These are phyloP conservation scores for Gobiocypris rarus DNA, from an alignment of 2,113 vertebrate species.

Conservation along the genomic window DNA sequence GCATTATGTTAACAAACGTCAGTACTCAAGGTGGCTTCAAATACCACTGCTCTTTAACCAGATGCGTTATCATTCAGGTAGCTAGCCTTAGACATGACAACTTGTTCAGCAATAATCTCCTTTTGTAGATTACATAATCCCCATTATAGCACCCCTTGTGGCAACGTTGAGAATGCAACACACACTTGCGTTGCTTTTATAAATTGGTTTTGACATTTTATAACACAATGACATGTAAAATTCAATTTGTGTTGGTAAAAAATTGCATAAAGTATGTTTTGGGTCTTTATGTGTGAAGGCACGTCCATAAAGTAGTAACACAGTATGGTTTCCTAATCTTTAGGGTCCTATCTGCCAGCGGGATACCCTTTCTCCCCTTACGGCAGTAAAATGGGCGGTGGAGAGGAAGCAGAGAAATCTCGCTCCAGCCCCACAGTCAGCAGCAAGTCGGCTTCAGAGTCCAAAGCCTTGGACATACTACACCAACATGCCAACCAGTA, in stretches of 20 bases:
- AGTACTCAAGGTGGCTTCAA: background rate
- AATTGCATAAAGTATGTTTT: background rate
- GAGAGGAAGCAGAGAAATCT: constrained; percentile 91
- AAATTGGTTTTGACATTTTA: constrained; percentile 2
- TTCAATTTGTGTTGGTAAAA: background rate
- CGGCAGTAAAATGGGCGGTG: constrained; percentile 85
- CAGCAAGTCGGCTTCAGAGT: constrained; percentile 89
- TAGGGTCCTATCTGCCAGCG: constrained; percentile 93
- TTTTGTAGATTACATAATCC: background rate
- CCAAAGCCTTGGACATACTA: constrained; percentile 97
- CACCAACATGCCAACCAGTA: constrained; percentile 99
- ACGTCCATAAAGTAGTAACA: background rate
- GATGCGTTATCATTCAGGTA: background rate
- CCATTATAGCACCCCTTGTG: background rate
- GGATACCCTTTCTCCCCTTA: constrained; percentile 97
- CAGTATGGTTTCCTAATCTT: background rate
- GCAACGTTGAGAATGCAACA: background rate
- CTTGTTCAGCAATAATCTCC: background rate
- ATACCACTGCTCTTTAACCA: background rate
- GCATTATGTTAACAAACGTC: background rate
- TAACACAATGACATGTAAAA: background rate
- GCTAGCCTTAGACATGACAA: background rate
- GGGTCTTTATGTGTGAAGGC: background rate
- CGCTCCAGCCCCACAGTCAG: constrained; percentile 91
- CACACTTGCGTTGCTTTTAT: background rate